Conservation (phyloP, 2,797 vertebrate species). For the Capromys pilorides region DNA sequence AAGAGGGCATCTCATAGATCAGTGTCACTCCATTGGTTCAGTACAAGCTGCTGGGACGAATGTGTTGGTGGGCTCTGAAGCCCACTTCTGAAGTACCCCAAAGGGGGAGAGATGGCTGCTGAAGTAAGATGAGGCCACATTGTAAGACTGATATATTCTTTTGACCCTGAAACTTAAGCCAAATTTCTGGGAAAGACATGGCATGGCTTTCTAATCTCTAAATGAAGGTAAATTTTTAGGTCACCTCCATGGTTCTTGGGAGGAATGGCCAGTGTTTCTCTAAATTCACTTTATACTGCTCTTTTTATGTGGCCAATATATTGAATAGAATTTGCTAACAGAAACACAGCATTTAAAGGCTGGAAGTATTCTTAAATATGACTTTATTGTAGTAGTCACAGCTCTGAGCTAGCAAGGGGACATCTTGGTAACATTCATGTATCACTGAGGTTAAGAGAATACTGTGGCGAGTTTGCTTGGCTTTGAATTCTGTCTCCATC, state of each 20-base stretch:
- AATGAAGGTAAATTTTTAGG: background rate
- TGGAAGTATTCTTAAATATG: background rate
- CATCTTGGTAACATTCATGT: background rate
- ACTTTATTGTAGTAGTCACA: background rate
- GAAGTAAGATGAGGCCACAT: background rate
- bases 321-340: background rate
- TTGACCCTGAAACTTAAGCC: background rate
- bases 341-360: background rate
- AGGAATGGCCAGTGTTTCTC: background rate
- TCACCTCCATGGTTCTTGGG: background rate
- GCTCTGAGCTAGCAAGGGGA: background rate
- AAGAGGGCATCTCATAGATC: slow-evolving; percentile 11
- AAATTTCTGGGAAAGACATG: background rate
- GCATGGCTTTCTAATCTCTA: background rate
- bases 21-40: background rate
- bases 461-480: background rate
- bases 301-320: background rate
- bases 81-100: background rate
- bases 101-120: background rate
- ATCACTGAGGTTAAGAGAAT: background rate
- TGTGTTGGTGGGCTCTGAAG: background rate
- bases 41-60: background rate
- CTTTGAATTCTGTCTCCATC: background rate
- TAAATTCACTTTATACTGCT: background rate
- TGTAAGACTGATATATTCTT: background rate